Conservation (phyloP, 2,797 vertebrate species). For the Borostomias antarcticus region DNA sequence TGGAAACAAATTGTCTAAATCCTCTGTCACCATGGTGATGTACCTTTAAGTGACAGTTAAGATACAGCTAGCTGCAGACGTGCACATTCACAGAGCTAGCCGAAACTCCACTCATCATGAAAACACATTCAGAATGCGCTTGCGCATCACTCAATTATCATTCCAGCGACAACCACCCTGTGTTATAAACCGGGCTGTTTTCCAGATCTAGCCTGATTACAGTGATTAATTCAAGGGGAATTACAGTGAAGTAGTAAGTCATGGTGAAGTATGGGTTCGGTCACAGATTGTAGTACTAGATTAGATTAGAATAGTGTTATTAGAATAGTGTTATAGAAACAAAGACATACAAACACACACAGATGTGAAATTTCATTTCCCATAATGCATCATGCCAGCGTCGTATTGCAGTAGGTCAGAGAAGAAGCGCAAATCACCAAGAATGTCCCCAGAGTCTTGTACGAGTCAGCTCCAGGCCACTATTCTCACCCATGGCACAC, state of each 20-base stretch:
- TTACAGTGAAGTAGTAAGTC: too few species aligned
- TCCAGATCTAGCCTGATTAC: too few species aligned
- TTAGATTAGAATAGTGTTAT: too few species aligned
- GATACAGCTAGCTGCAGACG: background rate
- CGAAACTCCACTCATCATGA: too few species aligned
- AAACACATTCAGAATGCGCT: background rate
- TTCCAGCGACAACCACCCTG: background rate
- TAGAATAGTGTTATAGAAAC: background rate
- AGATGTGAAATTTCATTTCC: background rate
- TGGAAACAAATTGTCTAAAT: background rate
- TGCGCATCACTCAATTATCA: background rate
- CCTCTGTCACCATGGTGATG: background rate
- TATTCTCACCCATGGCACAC: constrained; percentile 4
- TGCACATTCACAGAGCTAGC: background rate
- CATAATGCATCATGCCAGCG: background rate
- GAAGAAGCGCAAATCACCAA: background rate
- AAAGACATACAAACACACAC: background rate
- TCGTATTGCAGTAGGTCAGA: background rate
- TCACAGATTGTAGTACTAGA: too few species aligned
- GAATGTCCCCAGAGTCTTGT: background rate
- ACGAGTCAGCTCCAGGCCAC: background rate
- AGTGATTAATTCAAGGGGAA: too few species aligned
- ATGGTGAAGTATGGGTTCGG: too few species aligned
- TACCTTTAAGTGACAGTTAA: background rate
- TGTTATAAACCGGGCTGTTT: too few species aligned